Base-by-base conservation (phyloP, 2,888 invertebrate species). In the Orthosia cruda region DNA sequence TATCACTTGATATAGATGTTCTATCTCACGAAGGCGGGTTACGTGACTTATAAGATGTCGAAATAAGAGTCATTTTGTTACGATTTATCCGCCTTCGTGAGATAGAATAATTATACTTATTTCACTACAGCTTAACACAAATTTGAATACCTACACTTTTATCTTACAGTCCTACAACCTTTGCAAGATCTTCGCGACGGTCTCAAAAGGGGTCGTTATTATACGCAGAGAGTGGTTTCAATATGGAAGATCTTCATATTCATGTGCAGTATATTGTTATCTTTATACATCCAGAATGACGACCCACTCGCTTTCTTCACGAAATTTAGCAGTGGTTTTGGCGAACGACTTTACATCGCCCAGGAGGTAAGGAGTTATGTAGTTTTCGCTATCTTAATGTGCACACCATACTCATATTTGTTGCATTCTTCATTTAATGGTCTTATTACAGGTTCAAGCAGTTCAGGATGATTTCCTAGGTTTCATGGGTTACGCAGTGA, bases 201-300 rank as follows among this genome's bases (percentile, higher is more conserved):
- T 50, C 93, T 98, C n/a, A 97, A 97, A 82, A 96, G 95, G 85
- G 97, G 97, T 47, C 97, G 98, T 40, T 98, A 98, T 88, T 97
- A 98, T 88, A 97, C 98, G 0, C 98, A 99, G 90, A 96, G 98
- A 55, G 97, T 97, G 66, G 96, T 98, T 4, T 97, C 99, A 0
- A 84, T 98, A 23, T 98, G 98, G 97, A 99, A 99, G 95, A 97
- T 98, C 71, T 57, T 97, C 0, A 92, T 98, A 4, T 99, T 99
- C 89, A 97, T 98, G 81, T 86, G 95, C 3, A 97, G 97, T 77
- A 97, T 97, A 86, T 90, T 98, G 62, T 89, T 97, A 13, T 97
- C 98, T 69, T 94, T 98, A 74, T 90, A 91, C 70, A 71, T 95
- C 1, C 95, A 96, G 85, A 93, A 95, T 26, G 97, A 97, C 52